phyloP scores from a whole-genome alignment of 1,140 invertebrate genomes.

The Stratiolaelaps scimitus region DNA sequence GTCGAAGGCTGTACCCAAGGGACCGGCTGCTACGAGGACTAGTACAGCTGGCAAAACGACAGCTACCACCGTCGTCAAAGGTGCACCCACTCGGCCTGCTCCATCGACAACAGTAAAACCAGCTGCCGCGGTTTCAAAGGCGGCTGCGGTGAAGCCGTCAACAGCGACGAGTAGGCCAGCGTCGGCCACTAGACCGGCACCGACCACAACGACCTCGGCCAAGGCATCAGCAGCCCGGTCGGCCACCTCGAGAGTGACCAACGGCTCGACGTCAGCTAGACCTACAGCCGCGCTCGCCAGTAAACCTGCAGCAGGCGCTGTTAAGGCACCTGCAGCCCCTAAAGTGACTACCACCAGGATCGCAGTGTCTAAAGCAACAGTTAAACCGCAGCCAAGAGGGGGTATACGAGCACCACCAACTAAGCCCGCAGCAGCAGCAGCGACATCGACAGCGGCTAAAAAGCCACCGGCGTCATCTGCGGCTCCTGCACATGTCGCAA shows the following conservation, averaged over 20 bases:
- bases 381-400: too few relatives aligned
- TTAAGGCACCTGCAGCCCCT: too few relatives aligned
- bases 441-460: too few relatives aligned
- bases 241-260: not conserved
- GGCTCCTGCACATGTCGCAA: too few relatives aligned
- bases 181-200: not conserved
- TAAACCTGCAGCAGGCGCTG: not conserved
- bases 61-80: not conserved
- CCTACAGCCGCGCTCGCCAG: not conserved
- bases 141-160: not conserved
- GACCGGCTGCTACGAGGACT: not conserved
- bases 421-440: too few relatives aligned
- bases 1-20: not conserved
- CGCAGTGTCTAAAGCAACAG: too few relatives aligned
- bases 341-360: not conserved
- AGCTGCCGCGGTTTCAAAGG: not conserved
- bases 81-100: not conserved
- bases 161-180: not conserved
- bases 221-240: not conserved
- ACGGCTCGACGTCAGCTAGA: not conserved
- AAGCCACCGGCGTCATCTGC: too few relatives aligned
- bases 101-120: not conserved
- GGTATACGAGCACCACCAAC: too few relatives aligned
- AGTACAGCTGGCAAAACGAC: not conserved
- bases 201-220: not conserved